Percentiles rank a stretch among this genome's conserved stretches.
phyloP scores from a whole-genome alignment of 2,888 invertebrate genomes.

The Pheosia tremula region DNA sequence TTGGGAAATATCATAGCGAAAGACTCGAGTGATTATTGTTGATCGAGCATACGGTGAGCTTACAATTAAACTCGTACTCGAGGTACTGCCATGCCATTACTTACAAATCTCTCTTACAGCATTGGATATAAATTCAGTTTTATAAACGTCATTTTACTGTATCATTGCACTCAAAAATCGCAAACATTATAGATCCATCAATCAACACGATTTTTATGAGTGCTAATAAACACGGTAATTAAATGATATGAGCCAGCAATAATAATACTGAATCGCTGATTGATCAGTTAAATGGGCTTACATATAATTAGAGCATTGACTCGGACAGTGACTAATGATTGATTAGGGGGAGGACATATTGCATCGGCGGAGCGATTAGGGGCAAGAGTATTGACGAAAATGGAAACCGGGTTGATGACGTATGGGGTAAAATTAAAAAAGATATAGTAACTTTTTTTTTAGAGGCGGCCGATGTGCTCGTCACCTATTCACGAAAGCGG shows the following conservation, averaged over 20 bases:
- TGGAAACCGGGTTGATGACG: neutral
- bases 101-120: too few relatives aligned
- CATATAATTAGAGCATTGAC: slow-evolving; percentile 65
- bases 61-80: too few relatives aligned
- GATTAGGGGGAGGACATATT: slow-evolving; percentile 24
- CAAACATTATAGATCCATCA: neutral
- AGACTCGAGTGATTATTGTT: too few relatives aligned
- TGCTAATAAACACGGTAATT: slow-evolving; percentile 17
- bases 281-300: slow-evolving; percentile 48
- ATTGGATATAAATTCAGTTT: too few relatives aligned
- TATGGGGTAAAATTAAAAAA: slow-evolving; percentile 8
- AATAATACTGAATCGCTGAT: slow-evolving; percentile 31
- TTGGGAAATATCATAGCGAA: too few relatives aligned
- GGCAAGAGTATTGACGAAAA: slow-evolving; percentile 5
- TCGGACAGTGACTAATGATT: slow-evolving; percentile 54
- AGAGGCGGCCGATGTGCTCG: too few relatives aligned
- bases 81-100: too few relatives aligned
- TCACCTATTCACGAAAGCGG: too few relatives aligned
- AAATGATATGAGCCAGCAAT: slow-evolving; percentile 19
- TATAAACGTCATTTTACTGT: too few relatives aligned
- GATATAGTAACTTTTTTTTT: too few relatives aligned
- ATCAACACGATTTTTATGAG: neutral
- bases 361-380: slow-evolving; percentile 28
- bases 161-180: too few relatives aligned
- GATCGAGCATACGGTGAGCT: too few relatives aligned